phyloP scores from a whole-genome alignment of 2,113 vertebrate genomes.

The Oreochromis aureus region DNA sequence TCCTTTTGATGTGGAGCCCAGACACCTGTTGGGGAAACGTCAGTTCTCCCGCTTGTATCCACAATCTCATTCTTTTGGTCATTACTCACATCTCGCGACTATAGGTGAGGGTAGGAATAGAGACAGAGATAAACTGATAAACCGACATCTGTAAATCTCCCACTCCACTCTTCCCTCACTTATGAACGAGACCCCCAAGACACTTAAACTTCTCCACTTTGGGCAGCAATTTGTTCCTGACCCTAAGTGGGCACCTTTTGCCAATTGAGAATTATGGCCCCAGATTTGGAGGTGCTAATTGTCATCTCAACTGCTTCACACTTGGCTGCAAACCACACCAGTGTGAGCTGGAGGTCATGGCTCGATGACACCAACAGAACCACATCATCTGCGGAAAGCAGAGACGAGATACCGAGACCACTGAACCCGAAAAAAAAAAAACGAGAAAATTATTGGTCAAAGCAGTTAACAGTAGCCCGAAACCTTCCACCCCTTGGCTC shows the following conservation, averaged over 20 bases:
- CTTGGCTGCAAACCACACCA: background rate
- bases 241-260: background rate
- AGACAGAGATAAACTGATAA: background rate
- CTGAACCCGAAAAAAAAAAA: fast-evolving
- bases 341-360: background rate
- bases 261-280: background rate
- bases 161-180: background rate
- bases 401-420: background rate
- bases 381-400: background rate
- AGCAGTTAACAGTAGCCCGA: background rate
- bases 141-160: background rate
- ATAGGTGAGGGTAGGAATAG: background rate
- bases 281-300: background rate
- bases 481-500: background rate
- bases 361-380: background rate
- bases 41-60: fast-evolving
- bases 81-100: background rate
- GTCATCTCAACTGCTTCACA: background rate
- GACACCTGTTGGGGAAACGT: fast-evolving
- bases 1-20: background rate
- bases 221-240: background rate
- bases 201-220: background rate
- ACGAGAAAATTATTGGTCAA: background rate
- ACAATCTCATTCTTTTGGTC: background rate
- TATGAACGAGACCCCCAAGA: background rate